Conservation (phyloP, 1,140 invertebrate species). For the Eubasilissa regina region DNA sequence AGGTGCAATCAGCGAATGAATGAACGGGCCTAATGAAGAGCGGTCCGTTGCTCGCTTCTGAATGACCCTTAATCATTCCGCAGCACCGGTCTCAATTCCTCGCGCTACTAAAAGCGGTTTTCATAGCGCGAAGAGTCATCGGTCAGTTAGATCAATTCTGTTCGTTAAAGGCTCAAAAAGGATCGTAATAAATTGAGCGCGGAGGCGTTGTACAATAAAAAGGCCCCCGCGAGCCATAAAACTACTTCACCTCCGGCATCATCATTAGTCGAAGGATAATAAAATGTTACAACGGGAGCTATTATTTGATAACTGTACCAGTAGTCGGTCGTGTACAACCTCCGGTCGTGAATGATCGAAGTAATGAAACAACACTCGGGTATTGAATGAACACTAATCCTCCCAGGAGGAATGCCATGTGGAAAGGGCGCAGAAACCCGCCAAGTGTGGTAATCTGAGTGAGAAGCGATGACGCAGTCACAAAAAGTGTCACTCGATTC, state of each 20-base stretch:
- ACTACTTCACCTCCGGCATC: neutral
- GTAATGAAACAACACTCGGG: too few relatives aligned
- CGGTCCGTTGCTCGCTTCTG: neutral
- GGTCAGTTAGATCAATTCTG: neutral
- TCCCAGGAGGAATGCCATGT: too few relatives aligned
- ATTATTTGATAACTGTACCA: neutral
- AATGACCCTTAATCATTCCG: conserved; percentile 1
- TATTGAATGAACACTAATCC: too few relatives aligned
- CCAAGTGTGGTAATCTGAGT: too few relatives aligned
- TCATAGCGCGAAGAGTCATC: neutral
- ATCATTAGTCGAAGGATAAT: neutral
- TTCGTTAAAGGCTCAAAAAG: neutral
- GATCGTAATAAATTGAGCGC: too few relatives aligned
- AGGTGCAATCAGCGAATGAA: neutral
- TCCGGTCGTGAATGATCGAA: neutral
- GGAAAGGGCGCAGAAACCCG: too few relatives aligned
- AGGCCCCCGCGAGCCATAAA: neutral
- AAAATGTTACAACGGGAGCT: neutral
- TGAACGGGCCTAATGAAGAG: neutral
- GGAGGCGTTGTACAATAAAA: neutral
- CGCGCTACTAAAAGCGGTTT: neutral
- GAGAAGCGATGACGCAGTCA: too few relatives aligned
- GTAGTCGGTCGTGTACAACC: neutral
- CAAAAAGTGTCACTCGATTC: too few relatives aligned
- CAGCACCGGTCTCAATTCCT: conserved; percentile 2